phyloP scores from a whole-genome alignment of 2,888 invertebrate species.

The Hoplodrina ambigua region DNA sequence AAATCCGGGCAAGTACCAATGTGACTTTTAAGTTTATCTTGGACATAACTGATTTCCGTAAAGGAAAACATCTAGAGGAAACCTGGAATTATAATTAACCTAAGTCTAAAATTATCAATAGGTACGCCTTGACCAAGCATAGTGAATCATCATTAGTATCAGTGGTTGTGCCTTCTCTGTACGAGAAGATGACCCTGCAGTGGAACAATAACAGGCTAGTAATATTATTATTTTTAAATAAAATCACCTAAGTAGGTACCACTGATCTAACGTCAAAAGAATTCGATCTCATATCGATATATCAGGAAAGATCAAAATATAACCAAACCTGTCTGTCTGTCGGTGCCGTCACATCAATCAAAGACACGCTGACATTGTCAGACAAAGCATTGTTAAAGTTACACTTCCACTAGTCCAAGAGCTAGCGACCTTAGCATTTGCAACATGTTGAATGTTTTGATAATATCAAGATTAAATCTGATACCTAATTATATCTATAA shows the following conservation, averaged over 20 bases:
- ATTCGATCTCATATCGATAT: constrained; percentile 31
- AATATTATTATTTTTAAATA: too few species aligned
- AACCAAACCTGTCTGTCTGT: constrained; percentile 53
- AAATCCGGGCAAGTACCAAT: too few species aligned
- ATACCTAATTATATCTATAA: constrained; percentile 31
- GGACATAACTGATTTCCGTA: too few species aligned
- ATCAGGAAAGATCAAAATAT: constrained; percentile 56
- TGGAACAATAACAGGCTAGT: too few species aligned
- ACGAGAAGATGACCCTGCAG: too few species aligned
- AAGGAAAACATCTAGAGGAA: too few species aligned
- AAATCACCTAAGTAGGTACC: not conserved
- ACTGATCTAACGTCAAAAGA: constrained; percentile 42
- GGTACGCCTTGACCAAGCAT: too few species aligned
- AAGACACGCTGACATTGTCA: constrained; percentile 51
- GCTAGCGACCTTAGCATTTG: constrained; percentile 42
- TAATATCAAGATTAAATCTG: constrained; percentile 9
- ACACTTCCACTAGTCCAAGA: constrained; percentile 56
- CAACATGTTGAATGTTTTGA: not conserved
- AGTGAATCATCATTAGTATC: too few species aligned
- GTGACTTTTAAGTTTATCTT: too few species aligned
- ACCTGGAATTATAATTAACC: too few species aligned
- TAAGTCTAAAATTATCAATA: too few species aligned
- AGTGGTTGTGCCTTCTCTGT: too few species aligned
- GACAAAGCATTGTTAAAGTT: constrained; percentile 50
- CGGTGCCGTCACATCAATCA: constrained; percentile 58